Evolutionary conservation across 2,113 vertebrate species (phyloP).

Genomic region (Gobius niger): DNA sequence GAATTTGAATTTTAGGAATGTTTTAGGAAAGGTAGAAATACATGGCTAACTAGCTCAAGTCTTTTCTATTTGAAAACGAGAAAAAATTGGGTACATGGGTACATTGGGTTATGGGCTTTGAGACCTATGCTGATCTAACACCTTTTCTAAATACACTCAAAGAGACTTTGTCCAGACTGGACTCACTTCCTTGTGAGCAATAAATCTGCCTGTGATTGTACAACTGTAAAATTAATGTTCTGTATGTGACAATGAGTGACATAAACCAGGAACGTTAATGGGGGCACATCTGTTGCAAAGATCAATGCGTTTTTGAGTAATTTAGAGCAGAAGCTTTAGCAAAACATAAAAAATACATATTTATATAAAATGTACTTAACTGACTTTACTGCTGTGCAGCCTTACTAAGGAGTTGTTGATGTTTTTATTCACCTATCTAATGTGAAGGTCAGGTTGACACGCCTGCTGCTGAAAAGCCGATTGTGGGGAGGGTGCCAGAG

Average conservation of each 20-base stretch:
- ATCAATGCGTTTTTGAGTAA: slow-evolving; percentile 19
- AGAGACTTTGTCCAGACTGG: slow-evolving; percentile 55
- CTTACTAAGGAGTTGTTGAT: slow-evolving; percentile 18
- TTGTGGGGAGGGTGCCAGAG: slow-evolving; percentile 34
- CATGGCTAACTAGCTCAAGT: too few species aligned
- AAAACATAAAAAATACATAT: too few species aligned
- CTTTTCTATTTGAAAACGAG: too few species aligned
- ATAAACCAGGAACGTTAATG: slow-evolving; percentile 36
- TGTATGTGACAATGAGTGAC: slow-evolving; percentile 32
- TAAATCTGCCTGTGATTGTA: slow-evolving; percentile 57
- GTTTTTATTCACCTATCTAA: slow-evolving; percentile 38
- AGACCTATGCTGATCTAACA: slow-evolving; percentile 31
- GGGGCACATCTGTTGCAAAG: slow-evolving; percentile 7
- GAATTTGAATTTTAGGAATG: too few species aligned
- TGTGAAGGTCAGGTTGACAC: slow-evolving; percentile 44
- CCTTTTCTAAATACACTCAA: slow-evolving; percentile 34
- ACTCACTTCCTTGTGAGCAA: slow-evolving; percentile 43
- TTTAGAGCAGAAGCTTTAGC: not conserved
- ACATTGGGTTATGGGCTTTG: slow-evolving; percentile 9
- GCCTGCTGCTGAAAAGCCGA: slow-evolving; percentile 34
- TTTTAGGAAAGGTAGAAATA: too few species aligned
- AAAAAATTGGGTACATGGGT: slow-evolving; percentile 2
- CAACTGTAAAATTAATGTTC: slow-evolving; percentile 45
- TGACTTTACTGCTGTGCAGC: not conserved
- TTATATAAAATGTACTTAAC: too few species aligned